These are phyloP conservation scores for Heterotilapia buettikoferi DNA, from an alignment of 2,113 vertebrate species.

Conservation along the genomic window DNA sequence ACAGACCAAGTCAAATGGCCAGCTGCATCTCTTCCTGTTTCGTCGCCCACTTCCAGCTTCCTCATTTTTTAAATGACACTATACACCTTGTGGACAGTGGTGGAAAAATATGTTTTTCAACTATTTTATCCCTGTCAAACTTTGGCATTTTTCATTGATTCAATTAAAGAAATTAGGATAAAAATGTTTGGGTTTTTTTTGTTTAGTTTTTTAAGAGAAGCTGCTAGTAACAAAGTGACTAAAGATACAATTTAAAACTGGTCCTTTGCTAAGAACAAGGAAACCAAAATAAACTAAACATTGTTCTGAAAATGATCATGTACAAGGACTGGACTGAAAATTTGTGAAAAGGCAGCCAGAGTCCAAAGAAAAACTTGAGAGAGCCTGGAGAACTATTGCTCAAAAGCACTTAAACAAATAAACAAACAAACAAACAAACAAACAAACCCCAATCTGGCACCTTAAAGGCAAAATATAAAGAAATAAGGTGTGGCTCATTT, in stretches of 20 bases:
- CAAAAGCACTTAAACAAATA: background rate
- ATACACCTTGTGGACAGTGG: background rate
- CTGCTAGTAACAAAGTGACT: background rate
- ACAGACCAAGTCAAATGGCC: background rate
- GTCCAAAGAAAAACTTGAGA: background rate
- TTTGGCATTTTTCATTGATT: background rate
- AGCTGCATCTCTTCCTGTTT: background rate
- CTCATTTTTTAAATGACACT: background rate
- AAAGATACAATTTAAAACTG: background rate
- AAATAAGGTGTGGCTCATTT: background rate
- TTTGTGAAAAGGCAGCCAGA: background rate
- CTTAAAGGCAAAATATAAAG: background rate
- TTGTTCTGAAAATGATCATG: background rate
- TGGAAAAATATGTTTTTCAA: background rate
- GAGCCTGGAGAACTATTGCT: background rate
- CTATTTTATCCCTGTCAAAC: background rate
- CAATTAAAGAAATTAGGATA: background rate
- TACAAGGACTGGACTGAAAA: background rate
- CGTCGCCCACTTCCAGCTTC: background rate
- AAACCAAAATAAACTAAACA: background rate
- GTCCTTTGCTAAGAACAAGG: background rate
- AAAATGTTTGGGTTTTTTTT: accelerated
- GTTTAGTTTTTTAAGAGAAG: background rate
- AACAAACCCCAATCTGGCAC: background rate
- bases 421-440: background rate